Conservation (phyloP, 2,888 invertebrate genomes). For the Eumacrocentrus americanus region DNA sequence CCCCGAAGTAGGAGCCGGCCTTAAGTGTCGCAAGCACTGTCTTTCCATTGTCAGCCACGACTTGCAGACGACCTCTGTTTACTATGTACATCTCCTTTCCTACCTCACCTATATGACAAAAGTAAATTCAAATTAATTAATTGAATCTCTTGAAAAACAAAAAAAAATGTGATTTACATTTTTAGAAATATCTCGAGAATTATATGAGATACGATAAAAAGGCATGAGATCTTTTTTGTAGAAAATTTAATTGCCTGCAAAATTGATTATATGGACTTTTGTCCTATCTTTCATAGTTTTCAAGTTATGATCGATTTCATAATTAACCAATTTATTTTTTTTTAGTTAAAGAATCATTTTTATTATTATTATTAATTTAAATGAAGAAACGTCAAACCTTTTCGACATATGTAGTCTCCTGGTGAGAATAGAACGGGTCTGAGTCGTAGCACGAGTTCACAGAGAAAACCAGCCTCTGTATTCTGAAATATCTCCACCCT, state of each 20-base stretch:
- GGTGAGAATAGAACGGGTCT: conserved; percentile 97
- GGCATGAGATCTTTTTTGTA: too few relatives aligned
- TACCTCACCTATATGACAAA: conserved; percentile 82
- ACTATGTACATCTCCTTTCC: conserved; percentile 99
- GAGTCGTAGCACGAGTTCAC: conserved; percentile 92
- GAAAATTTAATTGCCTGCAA: too few relatives aligned
- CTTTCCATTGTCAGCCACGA: conserved; percentile 93
- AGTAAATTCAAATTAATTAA: not conserved
- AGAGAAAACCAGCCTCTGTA: conserved; percentile 98
- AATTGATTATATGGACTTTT: too few relatives aligned
- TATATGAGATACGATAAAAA: too few relatives aligned
- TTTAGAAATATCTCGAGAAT: too few relatives aligned
- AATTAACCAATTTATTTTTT: too few relatives aligned
- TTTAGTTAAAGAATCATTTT: too few relatives aligned
- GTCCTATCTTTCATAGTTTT: too few relatives aligned
- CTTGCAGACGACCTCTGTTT: conserved; percentile 92
- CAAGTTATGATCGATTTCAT: too few relatives aligned
- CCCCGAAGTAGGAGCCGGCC: conserved; percentile 99
- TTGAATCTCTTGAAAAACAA: not conserved
- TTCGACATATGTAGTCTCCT: conserved; percentile 97
- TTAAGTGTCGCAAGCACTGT: conserved; percentile 96
- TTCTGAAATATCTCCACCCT: conserved; percentile 99
- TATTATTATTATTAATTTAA: too few relatives aligned
- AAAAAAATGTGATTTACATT: too few relatives aligned
- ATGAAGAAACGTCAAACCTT: conserved; percentile 81